Evolutionary conservation across 2,113 vertebrate genomes (phyloP), one percentile per base, ranked within the genome.

Genomic region (Diglossa brunneiventris): DNA sequence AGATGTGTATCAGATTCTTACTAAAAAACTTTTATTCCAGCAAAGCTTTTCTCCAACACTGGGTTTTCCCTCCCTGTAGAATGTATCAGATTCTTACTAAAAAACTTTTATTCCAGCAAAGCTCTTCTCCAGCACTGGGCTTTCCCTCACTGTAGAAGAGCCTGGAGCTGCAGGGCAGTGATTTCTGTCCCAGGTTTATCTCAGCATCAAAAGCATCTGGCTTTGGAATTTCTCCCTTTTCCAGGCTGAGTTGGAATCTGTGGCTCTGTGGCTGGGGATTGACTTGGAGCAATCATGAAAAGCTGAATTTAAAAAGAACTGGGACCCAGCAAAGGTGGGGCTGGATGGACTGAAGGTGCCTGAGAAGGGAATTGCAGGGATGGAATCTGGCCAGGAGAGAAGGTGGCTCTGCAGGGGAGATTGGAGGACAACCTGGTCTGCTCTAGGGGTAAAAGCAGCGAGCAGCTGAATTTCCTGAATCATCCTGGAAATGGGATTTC

Each of bases 121-220:
- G 4, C 66, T 62, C 13, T 64, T 66, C 44, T 52, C 16, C 46
- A 69, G 0, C 0, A 1, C 28, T 64, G 49, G 17, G 7, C 79
- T 77, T 74, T 47, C 41, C 12, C 11, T 59, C 22, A 3, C 53
- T 63, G 20, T 81, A 35, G 53, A 87, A 50, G 28, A 80, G 9
- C 47, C 73, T 90, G 61, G 69, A 95, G 55, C 33, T 68, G 59
- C 15, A 78, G 87, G 44, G 59, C 41, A 31, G 15, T 15, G 49
- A 26, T 49, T 86, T 80, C 50, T 85, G 44, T 37, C 53, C 68
- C 0, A 1, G 10, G 22, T 81, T 81, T 64, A n/a, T 72, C 2
- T 1, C 44, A 37, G 39, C 47, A 41, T n/a, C 64, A 74, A 50
- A 81, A 94, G 16, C 39, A 80, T 39, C 56, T 88, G 37, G 37